phyloP scores from a whole-genome alignment of 2,797 vertebrate species.

The Paramormyrops hopkinsi region DNA sequence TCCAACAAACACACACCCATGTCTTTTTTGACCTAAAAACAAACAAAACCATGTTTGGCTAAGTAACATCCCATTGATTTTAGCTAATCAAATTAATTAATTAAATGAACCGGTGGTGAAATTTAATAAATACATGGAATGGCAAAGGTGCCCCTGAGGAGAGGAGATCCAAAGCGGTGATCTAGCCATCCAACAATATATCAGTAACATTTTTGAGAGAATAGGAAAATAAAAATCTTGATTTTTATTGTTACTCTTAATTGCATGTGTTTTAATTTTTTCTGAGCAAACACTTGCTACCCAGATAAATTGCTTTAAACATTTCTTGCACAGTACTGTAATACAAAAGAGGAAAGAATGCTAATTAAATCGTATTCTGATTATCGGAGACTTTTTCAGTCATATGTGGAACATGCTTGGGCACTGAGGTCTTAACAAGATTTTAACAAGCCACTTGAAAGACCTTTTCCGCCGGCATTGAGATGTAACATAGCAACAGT shows the following conservation, averaged over 20 bases:
- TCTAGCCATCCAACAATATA: not conserved
- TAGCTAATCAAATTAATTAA: not conserved
- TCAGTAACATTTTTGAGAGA: not conserved
- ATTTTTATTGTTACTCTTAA: not conserved
- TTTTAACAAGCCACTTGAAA: slow-evolving; percentile 1
- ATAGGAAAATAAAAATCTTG: not conserved
- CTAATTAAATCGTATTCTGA: not conserved
- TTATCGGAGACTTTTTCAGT: not conserved
- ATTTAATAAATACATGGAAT: not conserved
- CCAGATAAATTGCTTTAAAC: not conserved
- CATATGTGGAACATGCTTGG: not conserved
- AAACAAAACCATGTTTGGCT: not conserved
- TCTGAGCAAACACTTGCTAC: not conserved
- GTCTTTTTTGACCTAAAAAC: not conserved
- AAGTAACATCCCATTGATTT: not conserved
- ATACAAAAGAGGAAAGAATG: not conserved
- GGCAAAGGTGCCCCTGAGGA: not conserved
- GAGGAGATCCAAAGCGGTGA: not conserved
- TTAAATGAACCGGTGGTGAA: not conserved
- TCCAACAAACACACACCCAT: not conserved
- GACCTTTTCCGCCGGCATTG: not conserved
- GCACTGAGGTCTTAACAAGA: slow-evolving; percentile 1
- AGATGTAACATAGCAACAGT: not conserved
- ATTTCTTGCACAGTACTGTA: not conserved
- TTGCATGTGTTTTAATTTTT: not conserved